Evolutionary conservation across 2,797 vertebrate species (phyloP).

Genomic region (Eptatretus atami): DNA sequence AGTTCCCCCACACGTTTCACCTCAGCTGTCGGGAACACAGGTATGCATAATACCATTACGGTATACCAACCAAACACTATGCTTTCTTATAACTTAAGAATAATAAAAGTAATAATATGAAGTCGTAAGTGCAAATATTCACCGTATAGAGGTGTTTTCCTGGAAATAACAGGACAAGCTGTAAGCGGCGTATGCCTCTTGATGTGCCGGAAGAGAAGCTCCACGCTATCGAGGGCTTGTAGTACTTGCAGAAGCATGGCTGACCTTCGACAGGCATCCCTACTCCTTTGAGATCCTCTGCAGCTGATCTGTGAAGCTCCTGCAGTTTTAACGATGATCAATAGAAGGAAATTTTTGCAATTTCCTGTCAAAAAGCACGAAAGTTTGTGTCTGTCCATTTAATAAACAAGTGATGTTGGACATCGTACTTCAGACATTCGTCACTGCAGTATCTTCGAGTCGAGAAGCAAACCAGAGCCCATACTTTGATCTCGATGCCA

Average conservation of each 20-base stretch:
- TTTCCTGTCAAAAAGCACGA: not conserved
- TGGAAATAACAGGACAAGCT: constrained; percentile 23
- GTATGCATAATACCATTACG: not conserved
- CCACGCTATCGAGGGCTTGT: constrained; percentile 18
- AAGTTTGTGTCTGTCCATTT: too few relatives aligned
- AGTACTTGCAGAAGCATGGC: constrained; percentile 7
- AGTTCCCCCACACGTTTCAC: constrained; percentile 93
- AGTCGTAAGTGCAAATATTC: constrained; percentile 7
- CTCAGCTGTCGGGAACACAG: constrained; percentile 24
- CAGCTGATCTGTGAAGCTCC: constrained; percentile 34
- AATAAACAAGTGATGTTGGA: too few relatives aligned
- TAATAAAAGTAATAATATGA: not conserved
- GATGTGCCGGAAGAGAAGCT: constrained; percentile 26
- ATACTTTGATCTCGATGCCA: too few relatives aligned
- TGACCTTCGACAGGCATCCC: constrained; percentile 8
- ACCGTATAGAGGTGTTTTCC: constrained; percentile 29
- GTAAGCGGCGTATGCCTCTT: constrained; percentile 24
- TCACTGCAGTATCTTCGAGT: too few relatives aligned
- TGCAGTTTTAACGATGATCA: constrained; percentile 10
- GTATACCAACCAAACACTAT: not conserved
- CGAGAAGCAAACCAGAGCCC: too few relatives aligned
- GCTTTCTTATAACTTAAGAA: not conserved
- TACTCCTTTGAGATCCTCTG: constrained; percentile 32
- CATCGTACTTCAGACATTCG: too few relatives aligned
- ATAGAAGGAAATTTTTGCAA: not conserved